A percentile compares a stretch with the other conserved stretches of the same genome.
Evolutionary conservation across 2,888 invertebrate genomes (phyloP).

Genomic region (Ochropleura plecta): DNA sequence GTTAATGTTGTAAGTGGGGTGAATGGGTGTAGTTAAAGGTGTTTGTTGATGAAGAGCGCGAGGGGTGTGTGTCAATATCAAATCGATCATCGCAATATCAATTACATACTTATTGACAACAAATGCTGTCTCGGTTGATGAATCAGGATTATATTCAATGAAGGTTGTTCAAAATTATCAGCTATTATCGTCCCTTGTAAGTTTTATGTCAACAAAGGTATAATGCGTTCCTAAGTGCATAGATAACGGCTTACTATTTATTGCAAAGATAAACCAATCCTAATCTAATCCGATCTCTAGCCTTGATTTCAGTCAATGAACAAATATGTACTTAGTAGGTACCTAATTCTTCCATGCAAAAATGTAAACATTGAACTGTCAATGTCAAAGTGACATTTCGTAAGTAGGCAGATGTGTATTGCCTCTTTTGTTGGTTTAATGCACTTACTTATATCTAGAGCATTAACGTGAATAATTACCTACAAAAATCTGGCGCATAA

Average conservation of each 20-base stretch:
- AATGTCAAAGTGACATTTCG: slow-evolving; percentile 43
- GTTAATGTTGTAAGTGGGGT: too few species aligned
- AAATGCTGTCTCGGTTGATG: not conserved
- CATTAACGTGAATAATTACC: too few species aligned
- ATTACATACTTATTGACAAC: not conserved
- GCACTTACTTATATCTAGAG: too few species aligned
- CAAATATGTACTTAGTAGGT: not conserved
- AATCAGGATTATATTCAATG: slow-evolving; percentile 33
- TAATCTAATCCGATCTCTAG: slow-evolving; percentile 10
- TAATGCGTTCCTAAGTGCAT: slow-evolving; percentile 28
- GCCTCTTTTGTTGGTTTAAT: too few species aligned
- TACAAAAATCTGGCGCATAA: too few species aligned
- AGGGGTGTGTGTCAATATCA: too few species aligned
- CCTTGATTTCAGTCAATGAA: slow-evolving; percentile 21
- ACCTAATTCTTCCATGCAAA: not conserved
- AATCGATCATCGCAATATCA: too few species aligned
- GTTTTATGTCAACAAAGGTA: slow-evolving; percentile 26
- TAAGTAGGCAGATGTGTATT: too few species aligned
- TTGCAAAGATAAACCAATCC: slow-evolving; percentile 34
- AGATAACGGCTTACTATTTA: slow-evolving; percentile 19
- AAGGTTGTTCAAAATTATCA: slow-evolving; percentile 18
- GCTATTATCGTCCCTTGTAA: slow-evolving; percentile 13
- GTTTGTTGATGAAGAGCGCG: too few species aligned
- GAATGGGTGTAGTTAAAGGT: too few species aligned
- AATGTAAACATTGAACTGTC: slow-evolving; percentile 20